Percentiles rank a stretch among this genome's conserved stretches.
Evolutionary conservation across 2,888 invertebrate species (phyloP).

Genomic region (Xylota sylvarum): DNA sequence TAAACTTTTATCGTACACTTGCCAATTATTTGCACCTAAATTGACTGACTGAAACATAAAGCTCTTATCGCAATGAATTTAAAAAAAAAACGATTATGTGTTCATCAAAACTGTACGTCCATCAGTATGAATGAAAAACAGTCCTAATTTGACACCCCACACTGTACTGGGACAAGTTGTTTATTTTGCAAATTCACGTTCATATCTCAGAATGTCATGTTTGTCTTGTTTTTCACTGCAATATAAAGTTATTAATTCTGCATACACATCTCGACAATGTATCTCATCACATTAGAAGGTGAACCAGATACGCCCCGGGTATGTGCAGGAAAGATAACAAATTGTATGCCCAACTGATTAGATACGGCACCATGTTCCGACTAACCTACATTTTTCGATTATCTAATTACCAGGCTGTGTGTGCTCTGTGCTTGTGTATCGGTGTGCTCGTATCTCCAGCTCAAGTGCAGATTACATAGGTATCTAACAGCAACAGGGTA

Average conservation of each 20-base stretch:
- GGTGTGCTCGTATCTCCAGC: neutral
- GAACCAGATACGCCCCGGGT: neutral
- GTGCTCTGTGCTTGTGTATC: neutral
- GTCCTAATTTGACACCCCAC: slow-evolving; percentile 15
- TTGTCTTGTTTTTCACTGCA: slow-evolving; percentile 40
- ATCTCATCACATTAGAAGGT: slow-evolving; percentile 16
- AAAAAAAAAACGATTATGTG: neutral
- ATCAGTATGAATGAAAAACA: neutral
- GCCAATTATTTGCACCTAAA: slow-evolving; percentile 31
- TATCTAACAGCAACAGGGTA: slow-evolving; percentile 6
- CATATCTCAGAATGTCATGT: slow-evolving; percentile 24
- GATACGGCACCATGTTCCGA: slow-evolving; percentile 16
- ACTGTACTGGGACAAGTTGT: slow-evolving; percentile 20
- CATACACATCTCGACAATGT: slow-evolving; percentile 27
- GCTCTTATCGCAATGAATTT: neutral
- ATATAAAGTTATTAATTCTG: slow-evolving; percentile 39
- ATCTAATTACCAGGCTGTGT: slow-evolving; percentile 12
- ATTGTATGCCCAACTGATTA: slow-evolving; percentile 38
- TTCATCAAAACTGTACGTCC: neutral
- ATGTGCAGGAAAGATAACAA: slow-evolving; percentile 24
- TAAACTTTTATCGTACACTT: neutral
- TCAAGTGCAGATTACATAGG: slow-evolving; percentile 53
- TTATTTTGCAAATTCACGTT: slow-evolving; percentile 39
- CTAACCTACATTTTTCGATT: slow-evolving; percentile 54
- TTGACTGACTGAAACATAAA: neutral